phyloP scores from a whole-genome alignment of 1,140 invertebrate genomes.

The Anoplolepis gracilipes region DNA sequence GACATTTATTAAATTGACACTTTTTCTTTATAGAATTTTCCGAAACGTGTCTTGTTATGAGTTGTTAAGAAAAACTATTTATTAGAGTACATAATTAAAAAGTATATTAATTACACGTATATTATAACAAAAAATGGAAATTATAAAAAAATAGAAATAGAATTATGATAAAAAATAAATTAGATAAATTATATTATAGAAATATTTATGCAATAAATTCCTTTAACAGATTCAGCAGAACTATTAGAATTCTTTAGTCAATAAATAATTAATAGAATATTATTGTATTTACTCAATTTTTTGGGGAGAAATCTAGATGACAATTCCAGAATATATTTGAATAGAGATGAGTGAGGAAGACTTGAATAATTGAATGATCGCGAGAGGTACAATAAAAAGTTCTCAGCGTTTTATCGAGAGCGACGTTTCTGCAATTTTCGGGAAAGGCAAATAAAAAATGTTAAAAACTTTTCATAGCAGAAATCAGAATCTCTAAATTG shows the following conservation, averaged over 20 bases:
- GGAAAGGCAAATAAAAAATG: not conserved
- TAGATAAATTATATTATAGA: not conserved
- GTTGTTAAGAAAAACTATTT: not conserved
- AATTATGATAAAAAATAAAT: not conserved
- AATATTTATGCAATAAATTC: not conserved
- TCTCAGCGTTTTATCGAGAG: not conserved
- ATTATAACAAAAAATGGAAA: not conserved
- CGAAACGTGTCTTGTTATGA: not conserved
- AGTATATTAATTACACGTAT: not conserved
- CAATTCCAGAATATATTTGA: not conserved
- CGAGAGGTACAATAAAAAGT: not conserved
- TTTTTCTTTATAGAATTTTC: not conserved
- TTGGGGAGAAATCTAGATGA: not conserved
- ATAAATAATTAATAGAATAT: slow-evolving; percentile 2
- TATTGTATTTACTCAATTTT: not conserved
- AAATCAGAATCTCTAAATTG: slow-evolving; percentile 13
- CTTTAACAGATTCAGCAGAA: not conserved
- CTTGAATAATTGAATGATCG: not conserved
- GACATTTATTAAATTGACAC: not conserved
- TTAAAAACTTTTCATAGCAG: not conserved
- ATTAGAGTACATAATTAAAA: not conserved
- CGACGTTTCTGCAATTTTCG: not conserved
- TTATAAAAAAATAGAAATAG: not conserved
- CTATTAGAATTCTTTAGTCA: not conserved
- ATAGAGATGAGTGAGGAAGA: not conserved